A percentile compares a stretch with the other conserved stretches of the same genome.
Evolutionary conservation across 2,113 vertebrate species (phyloP).

Genomic region (Himantopus leucocephalus): DNA sequence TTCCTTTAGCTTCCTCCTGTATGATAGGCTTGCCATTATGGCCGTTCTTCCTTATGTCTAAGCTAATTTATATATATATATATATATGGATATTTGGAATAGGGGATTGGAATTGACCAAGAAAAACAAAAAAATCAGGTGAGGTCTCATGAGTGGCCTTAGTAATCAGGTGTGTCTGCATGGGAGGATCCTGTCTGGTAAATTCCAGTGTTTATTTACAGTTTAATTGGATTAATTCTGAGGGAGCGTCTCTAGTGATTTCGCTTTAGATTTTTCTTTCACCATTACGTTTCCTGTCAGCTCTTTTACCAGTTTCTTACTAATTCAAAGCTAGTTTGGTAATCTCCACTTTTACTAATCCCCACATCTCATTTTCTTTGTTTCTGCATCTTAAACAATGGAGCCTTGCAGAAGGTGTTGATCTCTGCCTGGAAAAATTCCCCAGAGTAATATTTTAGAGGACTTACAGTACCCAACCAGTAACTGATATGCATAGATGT

Average conservation of each 20-base stretch:
- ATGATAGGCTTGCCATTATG: not conserved
- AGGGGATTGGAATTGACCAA: not conserved
- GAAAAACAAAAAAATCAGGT: not conserved
- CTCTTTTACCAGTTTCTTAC: not conserved
- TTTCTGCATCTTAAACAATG: not conserved
- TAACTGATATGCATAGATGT: not conserved
- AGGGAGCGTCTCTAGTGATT: not conserved
- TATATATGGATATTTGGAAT: not conserved
- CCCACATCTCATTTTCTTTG: not conserved
- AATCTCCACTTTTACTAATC: not conserved
- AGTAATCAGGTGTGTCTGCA: not conserved
- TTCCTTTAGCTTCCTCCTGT: not conserved
- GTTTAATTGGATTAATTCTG: not conserved
- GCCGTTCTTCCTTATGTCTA: not conserved
- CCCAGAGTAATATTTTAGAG: not conserved
- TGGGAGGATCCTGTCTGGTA: not conserved
- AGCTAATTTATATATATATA: not conserved
- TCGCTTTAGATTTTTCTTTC: not conserved
- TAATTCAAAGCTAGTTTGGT: not conserved
- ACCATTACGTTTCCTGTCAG: not conserved
- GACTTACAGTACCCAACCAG: not conserved
- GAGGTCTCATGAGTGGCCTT: not conserved
- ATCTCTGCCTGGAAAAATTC: not conserved
- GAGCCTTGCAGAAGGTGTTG: not conserved
- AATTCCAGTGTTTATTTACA: not conserved